Conservation (phyloP, 2,888 invertebrate species). For the Parasteatoda lunata region DNA sequence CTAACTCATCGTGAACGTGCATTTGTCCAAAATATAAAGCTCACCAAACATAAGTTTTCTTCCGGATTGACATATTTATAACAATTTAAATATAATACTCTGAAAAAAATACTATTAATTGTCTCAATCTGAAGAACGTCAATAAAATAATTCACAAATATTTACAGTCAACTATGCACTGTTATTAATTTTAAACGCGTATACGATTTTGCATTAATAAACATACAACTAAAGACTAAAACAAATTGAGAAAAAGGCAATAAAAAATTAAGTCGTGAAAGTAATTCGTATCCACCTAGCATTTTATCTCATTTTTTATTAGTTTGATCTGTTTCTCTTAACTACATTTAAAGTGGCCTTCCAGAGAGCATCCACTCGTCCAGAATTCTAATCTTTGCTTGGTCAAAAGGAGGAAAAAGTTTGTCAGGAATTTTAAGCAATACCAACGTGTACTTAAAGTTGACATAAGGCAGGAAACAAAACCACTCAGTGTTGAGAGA, state of each 20-base stretch:
- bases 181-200: too few relatives aligned
- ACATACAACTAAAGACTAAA: neutral
- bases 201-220: too few relatives aligned
- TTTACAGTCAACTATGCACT: too few relatives aligned
- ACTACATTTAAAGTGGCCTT: conserved; percentile 13
- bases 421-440: conserved; percentile 28
- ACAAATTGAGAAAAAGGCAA: neutral
- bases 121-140: too few relatives aligned
- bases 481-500: conserved; percentile 34
- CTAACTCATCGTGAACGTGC: too few relatives aligned
- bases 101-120: too few relatives aligned
- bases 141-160: too few relatives aligned
- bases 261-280: neutral
- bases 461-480: conserved; percentile 63
- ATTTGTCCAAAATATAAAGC: too few relatives aligned
- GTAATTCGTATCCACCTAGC: neutral
- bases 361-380: neutral
- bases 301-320: neutral
- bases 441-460: conserved; percentile 23
- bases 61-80: too few relatives aligned
- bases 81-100: too few relatives aligned
- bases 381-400: conserved; percentile 24
- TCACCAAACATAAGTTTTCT: too few relatives aligned
- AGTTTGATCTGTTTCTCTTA: neutral
- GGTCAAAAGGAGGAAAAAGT: conserved; percentile 4